Conservation (phyloP, 2,888 invertebrate genomes). For the Xylota segnis region DNA sequence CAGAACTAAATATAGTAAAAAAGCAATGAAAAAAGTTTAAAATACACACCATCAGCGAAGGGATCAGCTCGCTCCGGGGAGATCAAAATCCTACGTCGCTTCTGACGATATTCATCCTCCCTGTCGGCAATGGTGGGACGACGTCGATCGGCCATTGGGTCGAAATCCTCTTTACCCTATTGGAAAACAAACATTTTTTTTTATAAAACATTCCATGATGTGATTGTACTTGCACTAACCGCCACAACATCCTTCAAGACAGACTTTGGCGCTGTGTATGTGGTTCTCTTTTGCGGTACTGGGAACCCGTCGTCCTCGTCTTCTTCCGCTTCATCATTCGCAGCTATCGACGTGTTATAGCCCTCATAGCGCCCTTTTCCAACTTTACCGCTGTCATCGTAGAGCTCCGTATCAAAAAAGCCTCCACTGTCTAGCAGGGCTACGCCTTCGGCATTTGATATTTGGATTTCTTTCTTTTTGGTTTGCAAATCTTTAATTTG, state of each 20-base stretch:
- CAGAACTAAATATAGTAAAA: constrained; percentile 14
- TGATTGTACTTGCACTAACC: constrained; percentile 85
- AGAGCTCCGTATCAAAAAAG: constrained; percentile 97
- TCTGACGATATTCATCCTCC: constrained; percentile 98
- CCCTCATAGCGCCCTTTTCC: constrained; percentile 94
- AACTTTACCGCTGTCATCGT: constrained; percentile 88
- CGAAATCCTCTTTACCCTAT: constrained; percentile 95
- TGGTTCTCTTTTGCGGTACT: constrained; percentile 90
- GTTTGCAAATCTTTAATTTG: constrained; percentile 96
- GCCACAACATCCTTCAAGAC: constrained; percentile 95
- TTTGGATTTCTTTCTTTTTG: constrained; percentile 92
- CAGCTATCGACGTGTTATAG: constrained; percentile 98
- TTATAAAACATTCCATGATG: background rate
- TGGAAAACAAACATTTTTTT: constrained; percentile 21
- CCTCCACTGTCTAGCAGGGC: constrained; percentile 93
- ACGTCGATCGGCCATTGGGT: constrained; percentile 96
- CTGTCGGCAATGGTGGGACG: constrained; percentile 97
- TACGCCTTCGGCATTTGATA: constrained; percentile 89
- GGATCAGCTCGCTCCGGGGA: constrained; percentile 99
- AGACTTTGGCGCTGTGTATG: constrained; percentile 94
- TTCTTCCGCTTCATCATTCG: constrained; percentile 98
- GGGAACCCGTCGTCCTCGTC: constrained; percentile 89
- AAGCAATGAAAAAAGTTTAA: constrained; percentile 14
- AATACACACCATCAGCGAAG: constrained; percentile 96
- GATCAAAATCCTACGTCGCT: constrained; percentile 94